Evolutionary conservation across 2,888 invertebrate species (phyloP), one percentile per base, ranked within the genome.

Genomic region (Macaria notata): DNA sequence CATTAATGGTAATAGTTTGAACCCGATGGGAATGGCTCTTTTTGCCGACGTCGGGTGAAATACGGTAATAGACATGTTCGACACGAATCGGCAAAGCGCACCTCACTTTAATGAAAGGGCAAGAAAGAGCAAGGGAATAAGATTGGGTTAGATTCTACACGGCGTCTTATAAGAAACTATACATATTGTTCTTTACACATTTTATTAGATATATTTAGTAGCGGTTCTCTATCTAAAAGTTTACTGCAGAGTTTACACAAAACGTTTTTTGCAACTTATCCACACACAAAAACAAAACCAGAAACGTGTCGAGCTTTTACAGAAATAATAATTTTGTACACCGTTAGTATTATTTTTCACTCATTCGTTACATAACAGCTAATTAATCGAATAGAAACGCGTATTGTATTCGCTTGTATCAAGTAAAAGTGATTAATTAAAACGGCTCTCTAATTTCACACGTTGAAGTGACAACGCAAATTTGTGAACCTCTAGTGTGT

Each of bases 1-100:
- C 82, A 85, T 85, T 88, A 87, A 86, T 83, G 79, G 80, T 88
- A 89, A 88, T 86, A 79, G 80, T 76, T 76, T 83, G 82, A 84
- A 83, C 81, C 62, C 71, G 81, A 78, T 81, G 86, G 80, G 83
- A 86, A 86, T 83, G 75, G 76, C 77, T 77, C 80, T 87, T 88
- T 88, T 86, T 87, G 83, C 79, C 63, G 61, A 70, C 69, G 68
- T 65, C 69, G 65, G 68, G 69, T 69, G 72, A 76, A 75, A 76
- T 73, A 71, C 52, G 30, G 74, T 86, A 84, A 87, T 83, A 76
- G 76, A 70, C 66, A 57, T 81, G 82, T 81, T 75, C 73, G 64
- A 83, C 83, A 81, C 47, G 62, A 64, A 51, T 49, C 54, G 9
- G 61, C 45, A 52, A 47, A 58, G 48, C 44, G 42, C 47, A 61